Percentiles rank a stretch among this genome's conserved stretches.
These are phyloP conservation scores for Tenthredo amoena DNA, from an alignment of 2,888 invertebrate species.

Conservation along the genomic window DNA sequence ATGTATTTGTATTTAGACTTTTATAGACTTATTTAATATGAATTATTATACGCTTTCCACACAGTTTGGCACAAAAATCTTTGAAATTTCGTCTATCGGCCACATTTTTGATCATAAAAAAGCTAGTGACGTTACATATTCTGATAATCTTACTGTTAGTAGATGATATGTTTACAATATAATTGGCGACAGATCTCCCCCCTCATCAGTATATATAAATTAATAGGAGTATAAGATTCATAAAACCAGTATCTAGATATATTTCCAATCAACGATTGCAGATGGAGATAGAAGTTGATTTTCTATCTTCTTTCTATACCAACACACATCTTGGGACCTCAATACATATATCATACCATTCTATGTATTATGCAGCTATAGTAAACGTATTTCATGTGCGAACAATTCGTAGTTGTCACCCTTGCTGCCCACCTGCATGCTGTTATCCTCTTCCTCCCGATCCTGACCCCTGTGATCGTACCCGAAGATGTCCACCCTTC, in stretches of 20 bases:
- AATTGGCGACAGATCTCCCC: too few relatives aligned
- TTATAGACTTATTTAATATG: background rate
- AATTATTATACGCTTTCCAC: background rate
- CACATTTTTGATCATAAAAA: background rate
- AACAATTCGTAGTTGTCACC: slow-evolving; percentile 55
- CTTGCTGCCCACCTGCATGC: slow-evolving; percentile 57
- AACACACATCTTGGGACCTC: too few relatives aligned
- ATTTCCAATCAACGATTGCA: background rate
- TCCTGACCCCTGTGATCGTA: slow-evolving; percentile 55
- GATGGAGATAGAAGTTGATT: too few relatives aligned
- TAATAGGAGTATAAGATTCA: background rate
- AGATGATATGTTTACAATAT: too few relatives aligned
- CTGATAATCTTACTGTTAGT: too few relatives aligned
- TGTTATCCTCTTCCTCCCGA: slow-evolving; percentile 57
- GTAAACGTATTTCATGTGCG: background rate
- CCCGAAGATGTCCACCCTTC: slow-evolving; percentile 43
- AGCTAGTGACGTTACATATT: too few relatives aligned
- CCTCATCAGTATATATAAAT: too few relatives aligned
- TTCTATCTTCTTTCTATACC: too few relatives aligned
- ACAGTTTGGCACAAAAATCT: background rate
- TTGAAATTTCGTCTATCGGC: background rate
- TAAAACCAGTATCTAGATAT: background rate
- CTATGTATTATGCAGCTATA: background rate
- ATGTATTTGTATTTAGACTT: background rate
- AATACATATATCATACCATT: too few relatives aligned